A percentile compares a stretch with the other conserved stretches of the same genome.
Evolutionary conservation across 2,113 vertebrate species (phyloP).

Genomic region (Phrynosoma blainvillii): DNA sequence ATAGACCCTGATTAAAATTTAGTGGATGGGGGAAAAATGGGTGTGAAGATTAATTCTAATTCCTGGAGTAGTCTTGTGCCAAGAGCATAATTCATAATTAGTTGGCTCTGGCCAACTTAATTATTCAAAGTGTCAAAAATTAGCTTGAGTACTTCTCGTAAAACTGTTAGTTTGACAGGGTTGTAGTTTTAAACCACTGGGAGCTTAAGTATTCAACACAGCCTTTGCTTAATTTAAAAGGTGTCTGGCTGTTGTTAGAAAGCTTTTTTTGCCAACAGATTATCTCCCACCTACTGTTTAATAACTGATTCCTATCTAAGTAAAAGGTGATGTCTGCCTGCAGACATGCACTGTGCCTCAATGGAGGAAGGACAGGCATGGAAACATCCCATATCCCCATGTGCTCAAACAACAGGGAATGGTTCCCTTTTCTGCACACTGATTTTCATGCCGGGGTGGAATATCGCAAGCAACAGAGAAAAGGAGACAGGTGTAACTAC

Average conservation of each 20-base stretch:
- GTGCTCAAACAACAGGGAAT: too few relatives aligned
- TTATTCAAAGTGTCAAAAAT: conserved; percentile 56
- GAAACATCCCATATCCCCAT: not conserved
- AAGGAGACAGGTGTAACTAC: too few relatives aligned
- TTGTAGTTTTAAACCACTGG: conserved; percentile 28
- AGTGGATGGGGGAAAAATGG: conserved; percentile 25
- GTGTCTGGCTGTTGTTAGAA: not conserved
- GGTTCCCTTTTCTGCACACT: too few relatives aligned
- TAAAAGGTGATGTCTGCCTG: not conserved
- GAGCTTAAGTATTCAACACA: conserved; percentile 1
- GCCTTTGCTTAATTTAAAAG: not conserved
- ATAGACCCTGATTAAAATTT: conserved; percentile 33
- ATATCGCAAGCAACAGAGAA: too few relatives aligned
- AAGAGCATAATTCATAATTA: conserved; percentile 49
- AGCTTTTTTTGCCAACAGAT: not conserved
- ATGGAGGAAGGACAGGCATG: too few relatives aligned
- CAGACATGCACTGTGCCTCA: not conserved
- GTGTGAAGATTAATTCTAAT: conserved; percentile 44
- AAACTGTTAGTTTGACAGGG: conserved; percentile 44
- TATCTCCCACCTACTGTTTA: not conserved
- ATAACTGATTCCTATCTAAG: not conserved
- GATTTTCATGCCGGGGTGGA: too few relatives aligned
- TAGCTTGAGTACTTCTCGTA: conserved; percentile 27
- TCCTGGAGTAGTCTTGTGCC: conserved; percentile 37
- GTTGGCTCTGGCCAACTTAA: conserved; percentile 39